A percentile compares a stretch with the other conserved stretches of the same genome.
Conservation (phyloP, 2,113 vertebrate genomes). For the Tyrannus savana region DNA sequence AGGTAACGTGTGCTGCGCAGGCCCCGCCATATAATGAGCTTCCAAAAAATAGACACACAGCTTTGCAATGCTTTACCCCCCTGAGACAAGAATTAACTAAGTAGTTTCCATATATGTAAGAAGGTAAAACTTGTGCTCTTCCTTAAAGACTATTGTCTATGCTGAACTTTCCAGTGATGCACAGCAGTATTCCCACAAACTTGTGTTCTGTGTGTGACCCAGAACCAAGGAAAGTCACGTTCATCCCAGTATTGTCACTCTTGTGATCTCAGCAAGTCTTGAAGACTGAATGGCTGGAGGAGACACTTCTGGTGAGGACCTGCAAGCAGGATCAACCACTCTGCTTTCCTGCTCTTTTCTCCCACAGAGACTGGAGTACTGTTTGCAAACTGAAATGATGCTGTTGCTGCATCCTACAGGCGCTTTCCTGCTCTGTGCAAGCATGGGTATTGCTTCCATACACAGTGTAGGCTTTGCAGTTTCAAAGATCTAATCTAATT, state of each 20-base stretch:
- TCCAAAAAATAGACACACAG: not conserved
- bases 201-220: not conserved
- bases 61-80: not conserved
- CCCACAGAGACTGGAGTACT: not conserved
- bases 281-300: not conserved
- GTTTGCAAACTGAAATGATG: slow-evolving; percentile 17
- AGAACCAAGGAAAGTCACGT: rapidly evolving
- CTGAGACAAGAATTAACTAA: not conserved
- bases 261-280: not conserved
- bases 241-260: rapidly evolving
- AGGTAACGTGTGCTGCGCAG: too few species aligned
- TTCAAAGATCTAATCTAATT: slow-evolving; percentile 40
- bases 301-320: not conserved
- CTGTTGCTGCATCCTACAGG: not conserved
- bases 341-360: not conserved
- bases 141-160: not conserved
- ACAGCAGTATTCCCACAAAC: not conserved
- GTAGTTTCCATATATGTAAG: not conserved
- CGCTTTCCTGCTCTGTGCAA: not conserved
- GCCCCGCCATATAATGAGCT: too few species aligned
- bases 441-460: not conserved
- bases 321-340: not conserved
- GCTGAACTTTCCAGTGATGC: not conserved
- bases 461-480: not conserved
- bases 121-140: not conserved